Base-by-base conservation (phyloP, 92 coral and sea anemone species). In the Palythoa heliodiscus region DNA sequence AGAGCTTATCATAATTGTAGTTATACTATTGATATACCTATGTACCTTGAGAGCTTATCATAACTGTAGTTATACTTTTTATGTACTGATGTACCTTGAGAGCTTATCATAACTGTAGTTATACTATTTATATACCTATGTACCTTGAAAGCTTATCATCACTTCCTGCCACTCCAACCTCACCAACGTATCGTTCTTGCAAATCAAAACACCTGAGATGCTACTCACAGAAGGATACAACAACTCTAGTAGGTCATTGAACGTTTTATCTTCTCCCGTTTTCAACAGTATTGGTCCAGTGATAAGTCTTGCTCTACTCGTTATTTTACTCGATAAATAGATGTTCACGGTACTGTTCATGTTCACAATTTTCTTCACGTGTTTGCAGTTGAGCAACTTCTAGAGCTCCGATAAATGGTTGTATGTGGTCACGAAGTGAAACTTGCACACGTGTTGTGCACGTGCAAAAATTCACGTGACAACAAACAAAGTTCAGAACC, bases 241-340 rank as follows among this genome's bases (percentile, higher is more conserved):
- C 20, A 15, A 15, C 9, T 73, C 77, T 0, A 73, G 60, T 24
- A 47, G 37, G 11, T 73, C 78, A 11, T 9, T 23, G 64, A 75
- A 76, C 16, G 48, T 76, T 19, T 54, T 76, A 16, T 54, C 40
- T 75, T 75, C 64, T 3, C n/a, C n/a, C n/a, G 40, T 52, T 52
- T 25, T 76, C 23, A 76, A 22, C 19, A 76, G 67, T 76, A 17
- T 76, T 25, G 66, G 66, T 3, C 43, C 81, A 76, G 17, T 11
- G 66, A 76, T 29, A 8, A 76, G 50, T 52, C 17, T 52, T 54
- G 81, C 81, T 54, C 48, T 43, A n/a, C 79, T 16, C 66, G 0
- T 75, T 15, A 75, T 52, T n/a, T 14, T 8, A 52, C 79, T 8
- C 38, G 64, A 75, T 52, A 75, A 52, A 75, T 75, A 75, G 17